Percentiles rank a stretch among this genome's conserved stretches.
phyloP scores from a whole-genome alignment of 1,140 invertebrate species.

The Aradophagus sp. region DNA sequence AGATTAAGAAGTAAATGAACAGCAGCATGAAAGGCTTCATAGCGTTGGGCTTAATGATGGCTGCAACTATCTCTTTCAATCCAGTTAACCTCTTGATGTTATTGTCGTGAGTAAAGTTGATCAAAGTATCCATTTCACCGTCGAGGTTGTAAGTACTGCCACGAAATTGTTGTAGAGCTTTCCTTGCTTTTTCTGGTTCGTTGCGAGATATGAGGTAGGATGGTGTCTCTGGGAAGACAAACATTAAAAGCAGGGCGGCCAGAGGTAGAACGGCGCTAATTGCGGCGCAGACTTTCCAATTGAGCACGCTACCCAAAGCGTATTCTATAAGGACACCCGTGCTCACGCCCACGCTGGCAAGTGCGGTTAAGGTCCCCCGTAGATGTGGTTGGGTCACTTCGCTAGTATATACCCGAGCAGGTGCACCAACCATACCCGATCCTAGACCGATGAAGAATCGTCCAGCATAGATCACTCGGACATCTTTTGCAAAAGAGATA shows the following conservation, averaged over 20 bases:
- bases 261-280: conserved; percentile 78
- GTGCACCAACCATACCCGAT: conserved; percentile 82
- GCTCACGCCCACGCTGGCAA: conserved; percentile 79
- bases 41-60: conserved; percentile 78
- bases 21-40: conserved; percentile 80
- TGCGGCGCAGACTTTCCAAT: conserved; percentile 78
- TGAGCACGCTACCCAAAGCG: conserved; percentile 77
- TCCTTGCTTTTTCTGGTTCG: conserved; percentile 78
- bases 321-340: conserved; percentile 80
- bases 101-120: conserved; percentile 79
- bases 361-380: conserved; percentile 79
- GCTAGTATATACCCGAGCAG: conserved; percentile 80
- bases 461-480: conserved; percentile 80
- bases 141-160: conserved; percentile 79
- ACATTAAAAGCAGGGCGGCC: conserved; percentile 77
- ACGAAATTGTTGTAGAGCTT: conserved; percentile 78
- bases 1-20: conserved; percentile 81
- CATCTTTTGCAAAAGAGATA: conserved; percentile 76
- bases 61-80: conserved; percentile 76
- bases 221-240: conserved; percentile 82
- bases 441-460: conserved; percentile 79
- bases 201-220: conserved; percentile 81
- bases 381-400: conserved; percentile 83
- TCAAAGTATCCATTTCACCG: conserved; percentile 78
- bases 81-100: conserved; percentile 77